Evolutionary conservation across 2,797 vertebrate genomes (phyloP), one percentile per base, ranked within the genome.

Genomic region (Poeciliopsis turneri): DNA sequence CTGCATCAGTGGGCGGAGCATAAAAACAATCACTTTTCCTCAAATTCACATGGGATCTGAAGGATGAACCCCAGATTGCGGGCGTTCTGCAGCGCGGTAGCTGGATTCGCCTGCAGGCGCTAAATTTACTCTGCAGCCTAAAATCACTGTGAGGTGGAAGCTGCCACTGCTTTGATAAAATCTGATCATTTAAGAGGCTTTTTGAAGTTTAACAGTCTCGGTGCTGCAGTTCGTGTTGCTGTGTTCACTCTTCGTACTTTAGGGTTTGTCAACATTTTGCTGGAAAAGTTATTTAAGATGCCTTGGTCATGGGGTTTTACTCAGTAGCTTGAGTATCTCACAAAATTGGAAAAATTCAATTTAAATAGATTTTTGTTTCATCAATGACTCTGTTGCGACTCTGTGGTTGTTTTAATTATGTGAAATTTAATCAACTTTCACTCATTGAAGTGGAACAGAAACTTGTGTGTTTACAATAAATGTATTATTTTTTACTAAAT

Each of bases 111-210:
- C 57, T 72, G 51, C 1, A 57, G 81, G 53, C 46, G 20, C 78
- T 73, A 8, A 1, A 13, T 41, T 36, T 68, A 51, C 83, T 81
- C 76, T 82, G 75, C 81, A 73, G 82, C 72, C 83, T 81, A 78
- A 13, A 72, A 80, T 77, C 90, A 90, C 90, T 87, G 87, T 85
- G 87, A 90, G 88, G 83, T 74, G 39, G 59, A 66, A 64, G 23
- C 83, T 23, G 70, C 80, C 77, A 11, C 28, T 23, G 28, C 47
- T 76, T 74, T 49, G 4, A 89, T 20, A n/a, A 41, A 9, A 68
- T 2, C 11, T 15, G 11, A 43, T 13, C 5, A 69, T 39, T 13
- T 15, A 20, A 57, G 75, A 15, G 76, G 72, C 55, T 39, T 51
- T 16, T 70, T 15, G 15, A 9, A 49, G 57, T 28, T 2, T 10